phyloP scores from a whole-genome alignment of 1,140 invertebrate genomes.

The Theocolax elegans region DNA sequence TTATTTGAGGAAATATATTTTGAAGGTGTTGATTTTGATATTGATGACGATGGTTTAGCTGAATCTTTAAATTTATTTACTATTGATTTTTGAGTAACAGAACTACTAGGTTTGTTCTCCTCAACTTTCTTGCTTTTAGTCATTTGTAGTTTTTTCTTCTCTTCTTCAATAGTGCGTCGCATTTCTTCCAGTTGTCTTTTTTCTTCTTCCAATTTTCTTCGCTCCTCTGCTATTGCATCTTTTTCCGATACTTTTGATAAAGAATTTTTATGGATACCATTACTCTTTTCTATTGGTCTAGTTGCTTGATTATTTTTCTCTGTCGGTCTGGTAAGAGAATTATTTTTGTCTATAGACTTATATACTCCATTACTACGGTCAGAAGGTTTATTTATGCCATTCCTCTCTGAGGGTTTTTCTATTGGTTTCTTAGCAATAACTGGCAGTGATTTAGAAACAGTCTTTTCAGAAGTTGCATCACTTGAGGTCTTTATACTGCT shows the following conservation, averaged over 20 bases:
- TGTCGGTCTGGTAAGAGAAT: slow-evolving; percentile 31
- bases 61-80: slow-evolving; percentile 44
- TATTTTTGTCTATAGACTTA: slow-evolving; percentile 29
- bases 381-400: slow-evolving; percentile 3
- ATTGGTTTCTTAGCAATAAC: slow-evolving; percentile 30
- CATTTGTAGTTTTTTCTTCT: slow-evolving; percentile 62
- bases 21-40: slow-evolving; percentile 27
- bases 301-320: slow-evolving; percentile 30
- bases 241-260: slow-evolving; percentile 44
- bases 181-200: slow-evolving; percentile 65
- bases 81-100: not conserved
- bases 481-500: not conserved
- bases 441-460: slow-evolving; percentile 23
- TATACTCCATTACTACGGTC: slow-evolving; percentile 28
- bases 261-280: slow-evolving; percentile 38
- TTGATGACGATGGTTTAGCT: slow-evolving; percentile 24
- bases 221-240: slow-evolving; percentile 56
- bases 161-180: slow-evolving; percentile 64
- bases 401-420: slow-evolving; percentile 48
- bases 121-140: slow-evolving; percentile 47
- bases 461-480: slow-evolving; percentile 15
- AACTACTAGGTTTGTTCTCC: slow-evolving; percentile 26
- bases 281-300: slow-evolving; percentile 50
- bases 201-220: slow-evolving; percentile 61
- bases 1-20: slow-evolving; percentile 43